Evolutionary conservation across 2,113 vertebrate species (phyloP), one percentile per base, ranked within the genome.

Genomic region (Gracilinanus agilis): DNA sequence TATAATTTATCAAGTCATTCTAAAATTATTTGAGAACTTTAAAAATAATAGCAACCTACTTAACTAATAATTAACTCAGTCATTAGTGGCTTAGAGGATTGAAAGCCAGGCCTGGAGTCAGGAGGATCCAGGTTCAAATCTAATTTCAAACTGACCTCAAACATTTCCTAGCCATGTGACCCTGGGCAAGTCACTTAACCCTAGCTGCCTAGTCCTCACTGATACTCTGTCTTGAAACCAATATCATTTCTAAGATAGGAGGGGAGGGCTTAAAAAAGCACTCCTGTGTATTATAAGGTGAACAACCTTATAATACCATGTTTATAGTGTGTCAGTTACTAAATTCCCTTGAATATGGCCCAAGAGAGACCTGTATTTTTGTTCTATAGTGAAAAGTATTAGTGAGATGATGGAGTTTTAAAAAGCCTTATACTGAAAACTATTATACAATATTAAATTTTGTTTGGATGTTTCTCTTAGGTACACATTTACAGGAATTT

Each of bases 401-500:
- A 96, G 88, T 98, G 83, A 94, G 21, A 54, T 91, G 90, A 97
- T 93, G 94, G 95, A 95, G n/a, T 92, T 11, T 83, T 27, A 96
- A 93, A 96, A 92, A 0, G 67, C 7, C 3, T 83, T 96, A 90
- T 95, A 56, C 91, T 96, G 93, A 95, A 49, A 89, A 90, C 91
- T 55, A 34, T 23, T 29, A 29, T 8, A 56, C 90, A 94, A 44
- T 16, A 9, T 89, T 97, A 90, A 92, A 94, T 97, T 95, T 91
- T 75, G 1, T 88, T 98, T 95, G 92, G 5, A 58, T 97, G n/a
- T 24, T 95, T 98, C 98, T 97, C 91, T 94, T 98, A 99, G 99
- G 98, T 99, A 99, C 96, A 99, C 99, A 23, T 99, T 99, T 97
- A 99, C 99, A 97, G 99, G 99, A 94, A 99, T 99, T 98, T 99